These are phyloP conservation scores for Trichacis sp. DNA, from an alignment of 2,888 invertebrate genomes.

Conservation along the genomic window DNA sequence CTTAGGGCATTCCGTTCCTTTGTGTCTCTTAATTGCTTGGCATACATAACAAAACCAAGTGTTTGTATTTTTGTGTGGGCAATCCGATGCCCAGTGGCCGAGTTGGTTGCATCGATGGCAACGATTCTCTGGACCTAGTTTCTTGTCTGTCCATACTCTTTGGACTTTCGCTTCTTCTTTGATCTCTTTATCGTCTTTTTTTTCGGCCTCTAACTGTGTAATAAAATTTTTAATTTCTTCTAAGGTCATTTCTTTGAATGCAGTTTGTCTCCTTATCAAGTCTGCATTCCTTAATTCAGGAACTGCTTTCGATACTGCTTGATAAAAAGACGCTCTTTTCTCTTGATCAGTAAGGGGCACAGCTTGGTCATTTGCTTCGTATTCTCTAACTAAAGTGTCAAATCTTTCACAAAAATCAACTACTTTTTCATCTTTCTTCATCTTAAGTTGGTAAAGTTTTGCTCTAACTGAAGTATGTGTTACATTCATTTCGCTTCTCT, in stretches of 20 bases:
- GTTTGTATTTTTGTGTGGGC: background rate
- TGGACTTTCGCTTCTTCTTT: background rate
- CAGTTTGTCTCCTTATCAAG: constrained; percentile 23
- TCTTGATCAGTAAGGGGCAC: constrained; percentile 34
- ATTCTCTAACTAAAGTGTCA: constrained; percentile 35
- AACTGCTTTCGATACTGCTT: constrained; percentile 18
- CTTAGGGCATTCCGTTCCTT: constrained; percentile 16
- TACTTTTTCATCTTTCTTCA: constrained; percentile 33
- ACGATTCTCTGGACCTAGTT: constrained; percentile 9
- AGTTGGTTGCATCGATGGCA: constrained; percentile 19
- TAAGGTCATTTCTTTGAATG: constrained; percentile 11
- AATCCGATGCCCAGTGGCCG: too few species aligned
- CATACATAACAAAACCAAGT: constrained; percentile 32
- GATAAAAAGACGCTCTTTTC: constrained; percentile 34
- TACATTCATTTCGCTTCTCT: constrained; percentile 29
- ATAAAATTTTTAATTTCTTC: background rate
- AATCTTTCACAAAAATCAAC: constrained; percentile 35
- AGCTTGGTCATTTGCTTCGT: constrained; percentile 27
- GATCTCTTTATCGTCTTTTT: background rate
- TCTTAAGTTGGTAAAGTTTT: constrained; percentile 28
- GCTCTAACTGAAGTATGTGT: constrained; percentile 33
- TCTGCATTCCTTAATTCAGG: constrained; percentile 30
- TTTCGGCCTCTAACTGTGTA: background rate
- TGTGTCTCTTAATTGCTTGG: constrained; percentile 19
- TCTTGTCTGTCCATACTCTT: background rate